phyloP scores from a whole-genome alignment of 2,888 invertebrate species.

The Tigriopus californicus region DNA sequence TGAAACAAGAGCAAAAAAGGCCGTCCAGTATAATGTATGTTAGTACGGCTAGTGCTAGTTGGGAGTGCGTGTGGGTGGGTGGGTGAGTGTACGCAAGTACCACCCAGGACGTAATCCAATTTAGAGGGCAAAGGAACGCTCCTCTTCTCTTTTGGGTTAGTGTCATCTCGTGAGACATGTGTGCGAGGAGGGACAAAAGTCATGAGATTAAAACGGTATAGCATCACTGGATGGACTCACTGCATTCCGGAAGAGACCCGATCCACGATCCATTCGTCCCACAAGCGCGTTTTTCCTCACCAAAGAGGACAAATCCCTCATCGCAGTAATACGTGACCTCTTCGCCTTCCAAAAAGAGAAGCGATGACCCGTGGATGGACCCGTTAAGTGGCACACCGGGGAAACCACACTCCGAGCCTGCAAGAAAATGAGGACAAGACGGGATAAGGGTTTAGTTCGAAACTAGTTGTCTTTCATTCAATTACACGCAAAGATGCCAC shows the following conservation, averaged over 20 bases:
- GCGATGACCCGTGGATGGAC: constrained; percentile 20
- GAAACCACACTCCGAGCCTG: constrained; percentile 22
- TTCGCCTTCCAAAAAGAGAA: constrained; percentile 21
- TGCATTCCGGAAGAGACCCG: constrained; percentile 24
- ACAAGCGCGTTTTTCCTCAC: constrained; percentile 23
- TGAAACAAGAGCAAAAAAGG: constrained; percentile 17
- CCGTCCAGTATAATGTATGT: background rate
- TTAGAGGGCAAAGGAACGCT: background rate
- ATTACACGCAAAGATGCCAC: no score
- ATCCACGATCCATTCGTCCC: constrained; percentile 24
- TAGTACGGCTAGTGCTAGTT: background rate
- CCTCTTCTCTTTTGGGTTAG: background rate
- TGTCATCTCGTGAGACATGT: background rate
- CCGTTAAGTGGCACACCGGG: constrained; percentile 25
- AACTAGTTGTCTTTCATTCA: no score
- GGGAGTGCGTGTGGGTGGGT: background rate
- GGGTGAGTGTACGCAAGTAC: background rate
- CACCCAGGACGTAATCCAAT: background rate
- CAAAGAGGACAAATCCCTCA: constrained; percentile 24
- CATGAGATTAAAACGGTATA: background rate
- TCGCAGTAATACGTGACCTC: constrained; percentile 22
- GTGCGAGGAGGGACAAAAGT: background rate
- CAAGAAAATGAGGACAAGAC: no score
- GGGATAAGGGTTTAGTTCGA: no score
- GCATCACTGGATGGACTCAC: constrained; percentile 20